Evolutionary conservation across 2,888 invertebrate species (phyloP).

Genomic region (Philopedon plagiatum): DNA sequence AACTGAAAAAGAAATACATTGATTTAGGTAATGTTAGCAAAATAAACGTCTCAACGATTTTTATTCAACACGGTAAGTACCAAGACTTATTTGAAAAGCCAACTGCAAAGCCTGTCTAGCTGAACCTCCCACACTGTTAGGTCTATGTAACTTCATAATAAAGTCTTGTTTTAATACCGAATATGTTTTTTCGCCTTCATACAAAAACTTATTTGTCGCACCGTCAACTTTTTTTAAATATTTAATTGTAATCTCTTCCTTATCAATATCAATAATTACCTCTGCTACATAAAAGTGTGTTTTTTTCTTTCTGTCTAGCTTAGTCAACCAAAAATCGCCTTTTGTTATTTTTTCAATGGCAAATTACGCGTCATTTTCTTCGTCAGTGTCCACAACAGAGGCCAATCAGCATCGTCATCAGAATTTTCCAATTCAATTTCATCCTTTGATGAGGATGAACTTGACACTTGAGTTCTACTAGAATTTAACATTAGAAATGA

Average conservation of each 20-base stretch:
- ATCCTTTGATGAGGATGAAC: neutral
- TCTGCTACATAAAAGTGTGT: conserved; percentile 20
- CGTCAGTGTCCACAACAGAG: neutral
- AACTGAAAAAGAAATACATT: no score
- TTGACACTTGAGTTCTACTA: no score
- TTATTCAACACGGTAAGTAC: conserved; percentile 7
- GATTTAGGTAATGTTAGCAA: neutral
- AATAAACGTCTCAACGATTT: neutral
- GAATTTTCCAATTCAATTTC: neutral
- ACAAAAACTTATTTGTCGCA: neutral
- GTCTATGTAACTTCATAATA: conserved; percentile 12
- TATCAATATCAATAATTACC: conserved; percentile 2
- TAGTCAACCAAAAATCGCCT: conserved; percentile 5
- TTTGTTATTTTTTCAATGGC: neutral
- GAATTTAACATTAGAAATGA: no score
- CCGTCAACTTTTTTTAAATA: conserved; percentile 1
- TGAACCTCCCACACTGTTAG: conserved; percentile 2
- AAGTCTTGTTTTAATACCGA: neutral
- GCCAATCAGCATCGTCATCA: conserved; percentile 13
- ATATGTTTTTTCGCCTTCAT: conserved; percentile 11
- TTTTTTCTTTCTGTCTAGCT: conserved; percentile 1
- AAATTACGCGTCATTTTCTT: neutral
- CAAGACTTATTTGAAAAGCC: conserved; percentile 7
- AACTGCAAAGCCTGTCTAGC: conserved; percentile 20
- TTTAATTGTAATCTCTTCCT: neutral